Conservation (phyloP, 2,888 invertebrate species). For the Ecdyonurus torrentis region DNA sequence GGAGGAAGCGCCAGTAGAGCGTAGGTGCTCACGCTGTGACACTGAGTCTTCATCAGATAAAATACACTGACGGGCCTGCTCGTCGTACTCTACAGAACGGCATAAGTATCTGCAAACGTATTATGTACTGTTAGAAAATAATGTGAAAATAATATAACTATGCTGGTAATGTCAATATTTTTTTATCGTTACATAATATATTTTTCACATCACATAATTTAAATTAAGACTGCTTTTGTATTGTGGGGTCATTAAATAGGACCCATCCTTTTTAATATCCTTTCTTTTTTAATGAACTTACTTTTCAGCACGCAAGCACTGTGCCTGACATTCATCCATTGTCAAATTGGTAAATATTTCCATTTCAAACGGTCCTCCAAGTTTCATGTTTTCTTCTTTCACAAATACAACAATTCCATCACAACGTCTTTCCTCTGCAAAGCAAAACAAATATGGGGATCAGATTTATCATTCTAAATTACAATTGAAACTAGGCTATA, state of each 20-base stretch:
- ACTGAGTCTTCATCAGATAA: conserved; percentile 82
- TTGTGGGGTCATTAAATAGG: too few relatives aligned
- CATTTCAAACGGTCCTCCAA: conserved; percentile 77
- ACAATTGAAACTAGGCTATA: too few relatives aligned
- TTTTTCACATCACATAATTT: too few relatives aligned
- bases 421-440: conserved; percentile 62
- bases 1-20: conserved; percentile 35
- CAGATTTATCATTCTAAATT: too few relatives aligned
- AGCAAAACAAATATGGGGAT: too few relatives aligned
- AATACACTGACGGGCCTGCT: conserved; percentile 71
- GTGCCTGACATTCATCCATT: conserved; percentile 71
- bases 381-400: conserved; percentile 73
- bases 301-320: conserved; percentile 75
- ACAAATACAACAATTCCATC: conserved; percentile 76
- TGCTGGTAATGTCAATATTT: background rate
- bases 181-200: too few relatives aligned
- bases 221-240: too few relatives aligned
- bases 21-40: conserved; percentile 75
- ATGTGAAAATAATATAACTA: background rate
- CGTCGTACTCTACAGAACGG: conserved; percentile 77
- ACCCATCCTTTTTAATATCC: too few relatives aligned
- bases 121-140: too few relatives aligned
- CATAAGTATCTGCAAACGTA: conserved; percentile 49
- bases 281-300: too few relatives aligned
- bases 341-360: conserved; percentile 75